phyloP scores from a whole-genome alignment of 2,888 invertebrate genomes.

The Microctonus brassicae region DNA sequence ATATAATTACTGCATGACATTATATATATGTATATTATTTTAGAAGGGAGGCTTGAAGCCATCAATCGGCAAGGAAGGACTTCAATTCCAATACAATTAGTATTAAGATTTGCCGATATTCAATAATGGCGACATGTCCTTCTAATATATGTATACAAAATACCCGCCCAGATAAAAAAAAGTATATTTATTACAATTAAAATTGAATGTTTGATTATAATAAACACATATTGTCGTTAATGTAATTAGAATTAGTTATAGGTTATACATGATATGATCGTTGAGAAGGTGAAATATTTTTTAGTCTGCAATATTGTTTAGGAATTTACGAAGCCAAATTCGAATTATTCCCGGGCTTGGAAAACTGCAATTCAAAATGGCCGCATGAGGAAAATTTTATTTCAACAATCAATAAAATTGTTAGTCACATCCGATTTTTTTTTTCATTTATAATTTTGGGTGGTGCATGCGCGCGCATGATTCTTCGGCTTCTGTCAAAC shows the following conservation, averaged over 20 bases:
- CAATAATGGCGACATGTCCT: not conserved
- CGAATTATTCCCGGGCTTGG: not conserved
- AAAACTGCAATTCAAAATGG: not conserved
- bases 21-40: too few relatives aligned
- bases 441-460: not conserved
- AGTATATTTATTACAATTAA: too few relatives aligned
- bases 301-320: not conserved
- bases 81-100: not conserved
- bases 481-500: not conserved
- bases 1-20: too few relatives aligned
- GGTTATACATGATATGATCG: too few relatives aligned
- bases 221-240: too few relatives aligned
- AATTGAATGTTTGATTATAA: too few relatives aligned
- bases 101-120: not conserved
- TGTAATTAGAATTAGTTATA: too few relatives aligned
- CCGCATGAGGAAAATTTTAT: not conserved
- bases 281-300: not conserved
- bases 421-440: not conserved
- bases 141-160: not conserved
- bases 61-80: not conserved
- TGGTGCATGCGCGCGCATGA: not conserved
- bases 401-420: not conserved
- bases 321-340: not conserved
- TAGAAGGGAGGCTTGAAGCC: too few relatives aligned
- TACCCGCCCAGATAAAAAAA: too few relatives aligned